phyloP scores from a whole-genome alignment of 2,888 invertebrate species.

The Mamestra brassicae region DNA sequence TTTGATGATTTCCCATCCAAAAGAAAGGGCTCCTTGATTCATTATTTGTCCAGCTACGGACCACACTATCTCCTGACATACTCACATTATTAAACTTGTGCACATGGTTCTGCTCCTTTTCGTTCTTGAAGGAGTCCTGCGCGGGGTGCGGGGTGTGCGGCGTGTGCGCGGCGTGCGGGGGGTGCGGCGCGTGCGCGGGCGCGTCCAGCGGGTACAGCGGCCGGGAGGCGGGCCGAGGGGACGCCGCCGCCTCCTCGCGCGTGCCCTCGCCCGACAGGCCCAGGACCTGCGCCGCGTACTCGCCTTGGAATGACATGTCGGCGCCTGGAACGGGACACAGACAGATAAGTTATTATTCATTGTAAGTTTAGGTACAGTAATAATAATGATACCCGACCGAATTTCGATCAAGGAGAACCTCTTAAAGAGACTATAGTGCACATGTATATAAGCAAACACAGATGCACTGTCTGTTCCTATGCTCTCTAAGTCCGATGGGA shows the following conservation, averaged over 20 bases:
- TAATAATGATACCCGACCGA: too few relatives aligned
- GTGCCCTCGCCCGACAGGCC: conserved; percentile 92
- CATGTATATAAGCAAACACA: too few relatives aligned
- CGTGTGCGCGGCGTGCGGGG: neutral
- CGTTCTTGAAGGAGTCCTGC: conserved; percentile 73
- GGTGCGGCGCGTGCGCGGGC: conserved; percentile 60
- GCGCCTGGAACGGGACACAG: conserved; percentile 90
- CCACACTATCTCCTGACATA: neutral
- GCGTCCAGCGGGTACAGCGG: conserved; percentile 65
- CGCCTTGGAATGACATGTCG: conserved; percentile 97
- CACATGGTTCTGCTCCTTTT: conserved; percentile 77
- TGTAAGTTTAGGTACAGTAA: too few relatives aligned
- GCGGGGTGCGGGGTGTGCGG: conserved; percentile 19
- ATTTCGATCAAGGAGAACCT: too few relatives aligned
- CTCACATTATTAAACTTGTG: conserved; percentile 77
- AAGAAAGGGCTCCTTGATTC: too few relatives aligned
- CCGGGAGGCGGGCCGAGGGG: conserved; percentile 73
- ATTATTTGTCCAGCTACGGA: too few relatives aligned
- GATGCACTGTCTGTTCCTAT: too few relatives aligned
- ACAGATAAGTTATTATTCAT: neutral
- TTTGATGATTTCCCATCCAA: too few relatives aligned
- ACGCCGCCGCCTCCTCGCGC: conserved; percentile 71
- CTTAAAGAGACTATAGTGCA: too few relatives aligned
- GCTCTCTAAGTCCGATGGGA: too few relatives aligned
- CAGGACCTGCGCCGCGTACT: conserved; percentile 97